Base-by-base conservation (phyloP, 1,140 invertebrate species). In the Drosophila sucinea region DNA sequence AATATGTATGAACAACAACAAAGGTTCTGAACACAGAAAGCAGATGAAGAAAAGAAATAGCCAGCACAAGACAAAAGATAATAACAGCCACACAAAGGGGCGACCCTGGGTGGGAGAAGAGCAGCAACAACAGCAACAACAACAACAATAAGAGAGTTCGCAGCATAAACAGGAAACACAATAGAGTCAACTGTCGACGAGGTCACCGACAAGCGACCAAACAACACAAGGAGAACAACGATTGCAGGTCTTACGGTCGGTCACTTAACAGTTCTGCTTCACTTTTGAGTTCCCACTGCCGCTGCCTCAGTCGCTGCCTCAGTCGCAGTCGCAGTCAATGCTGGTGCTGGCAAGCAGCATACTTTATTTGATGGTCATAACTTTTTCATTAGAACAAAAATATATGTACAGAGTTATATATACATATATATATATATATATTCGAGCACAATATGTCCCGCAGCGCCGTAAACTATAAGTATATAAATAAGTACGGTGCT, bases 371-470 rank as follows among this genome's bases (percentile, higher is more conserved):
- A 89, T 89, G 85, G 85, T 84, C 84, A 89, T 89, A 89, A 89
- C 84, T 89, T 89, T 89, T 89, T 89, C 84, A 89, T 89, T 89
- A 89, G 84, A 89, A 89, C 84, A 89, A 89, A 89, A 89, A 89
- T 89, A 87, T 51, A 25, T 51, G 7, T 51, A 8, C 8, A 27
- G 2, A 27, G 8, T 8, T 27, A 51, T 51, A 51, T 27, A 27
- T 51, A 51, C 10, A 25, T 47, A 23, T 47, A 25, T 23, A 6
- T 23, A 23, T 47, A 27, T 27, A 51, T 86, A 87, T 89, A 89
- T 78, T 61, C 77, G 77, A 89, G 84, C 68, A 89, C 77, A 89
- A 84, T 89, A 90, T 89, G 84, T 89, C 85, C 84, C 84, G 84
- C 84, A 81, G 84, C 81, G 84, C 84, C 73, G 81, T 89, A 89